Conservation (phyloP, 1,140 invertebrate species). For the Mylabris phalerata region DNA sequence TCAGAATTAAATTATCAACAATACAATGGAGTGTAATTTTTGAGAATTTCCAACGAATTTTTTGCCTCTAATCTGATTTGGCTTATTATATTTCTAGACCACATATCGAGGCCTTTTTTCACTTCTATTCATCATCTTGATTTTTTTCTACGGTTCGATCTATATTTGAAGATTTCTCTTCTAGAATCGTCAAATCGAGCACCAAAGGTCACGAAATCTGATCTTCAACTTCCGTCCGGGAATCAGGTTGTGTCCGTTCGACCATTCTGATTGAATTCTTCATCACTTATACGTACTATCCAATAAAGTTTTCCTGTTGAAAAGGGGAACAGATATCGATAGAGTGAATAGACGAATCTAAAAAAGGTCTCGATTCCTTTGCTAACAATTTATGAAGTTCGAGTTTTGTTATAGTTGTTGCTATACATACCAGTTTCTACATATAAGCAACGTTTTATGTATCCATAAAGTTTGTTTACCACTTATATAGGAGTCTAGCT, state of each 20-base stretch:
- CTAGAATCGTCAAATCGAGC: conserved; percentile 25
- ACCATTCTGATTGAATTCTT: conserved; percentile 24
- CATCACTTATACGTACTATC: conserved; percentile 14
- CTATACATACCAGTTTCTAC: conserved; percentile 4
- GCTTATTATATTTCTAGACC: conserved; percentile 25
- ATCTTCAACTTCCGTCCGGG: conserved; percentile 22
- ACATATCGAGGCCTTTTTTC: conserved; percentile 22
- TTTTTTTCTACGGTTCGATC: conserved; percentile 20
- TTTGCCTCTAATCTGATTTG: neutral
- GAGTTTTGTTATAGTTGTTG: conserved; percentile 7
- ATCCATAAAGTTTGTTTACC: conserved; percentile 20
- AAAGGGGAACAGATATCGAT: too few relatives aligned
- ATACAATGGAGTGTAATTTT: too few relatives aligned
- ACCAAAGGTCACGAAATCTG: conserved; percentile 27
- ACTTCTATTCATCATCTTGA: conserved; percentile 22
- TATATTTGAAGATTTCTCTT: too few relatives aligned
- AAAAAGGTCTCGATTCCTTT: too few relatives aligned
- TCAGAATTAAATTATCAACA: too few relatives aligned
- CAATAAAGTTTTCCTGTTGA: conserved; percentile 6
- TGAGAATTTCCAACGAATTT: too few relatives aligned
- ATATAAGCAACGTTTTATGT: conserved; percentile 19
- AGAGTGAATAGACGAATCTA: too few relatives aligned
- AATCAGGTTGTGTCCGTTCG: conserved; percentile 18
- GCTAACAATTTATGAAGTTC: neutral
- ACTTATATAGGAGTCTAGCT: conserved; percentile 10